These are phyloP conservation scores for Zosterops lateralis DNA, from an alignment of 2,113 vertebrate species.

Conservation along the genomic window DNA sequence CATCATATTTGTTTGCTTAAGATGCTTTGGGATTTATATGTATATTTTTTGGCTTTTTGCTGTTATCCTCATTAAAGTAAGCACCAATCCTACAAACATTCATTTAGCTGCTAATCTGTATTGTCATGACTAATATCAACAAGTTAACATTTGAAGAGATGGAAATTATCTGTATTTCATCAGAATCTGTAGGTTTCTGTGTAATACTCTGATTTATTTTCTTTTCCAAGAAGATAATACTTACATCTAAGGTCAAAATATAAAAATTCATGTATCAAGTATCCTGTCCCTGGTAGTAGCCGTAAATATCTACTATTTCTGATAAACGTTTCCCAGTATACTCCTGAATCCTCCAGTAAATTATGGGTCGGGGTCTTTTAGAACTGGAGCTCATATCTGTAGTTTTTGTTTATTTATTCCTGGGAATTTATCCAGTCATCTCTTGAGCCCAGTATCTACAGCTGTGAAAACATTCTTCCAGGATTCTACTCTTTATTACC, in stretches of 20 bases:
- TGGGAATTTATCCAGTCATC: neutral
- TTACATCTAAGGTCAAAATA: neutral
- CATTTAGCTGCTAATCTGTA: neutral
- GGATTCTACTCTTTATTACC: neutral
- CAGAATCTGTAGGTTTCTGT: neutral
- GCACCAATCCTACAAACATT: neutral
- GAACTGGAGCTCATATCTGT: neutral
- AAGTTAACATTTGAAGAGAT: neutral
- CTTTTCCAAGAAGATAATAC: neutral
- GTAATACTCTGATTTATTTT: neutral
- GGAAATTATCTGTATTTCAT: neutral
- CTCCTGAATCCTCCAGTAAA: neutral
- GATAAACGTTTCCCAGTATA: neutral
- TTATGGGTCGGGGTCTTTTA: neutral
- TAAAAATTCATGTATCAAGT: neutral
- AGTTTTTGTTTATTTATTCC: neutral
- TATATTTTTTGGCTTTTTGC: neutral
- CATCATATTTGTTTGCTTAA: neutral
- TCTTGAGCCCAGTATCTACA: neutral
- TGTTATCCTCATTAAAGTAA: neutral
- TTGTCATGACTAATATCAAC: neutral
- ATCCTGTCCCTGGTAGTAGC: neutral
- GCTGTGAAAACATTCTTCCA: neutral
- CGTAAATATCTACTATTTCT: neutral
- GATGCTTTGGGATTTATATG: neutral